Base-by-base conservation (phyloP, 2,113 vertebrate genomes). In the Chionis minor region DNA sequence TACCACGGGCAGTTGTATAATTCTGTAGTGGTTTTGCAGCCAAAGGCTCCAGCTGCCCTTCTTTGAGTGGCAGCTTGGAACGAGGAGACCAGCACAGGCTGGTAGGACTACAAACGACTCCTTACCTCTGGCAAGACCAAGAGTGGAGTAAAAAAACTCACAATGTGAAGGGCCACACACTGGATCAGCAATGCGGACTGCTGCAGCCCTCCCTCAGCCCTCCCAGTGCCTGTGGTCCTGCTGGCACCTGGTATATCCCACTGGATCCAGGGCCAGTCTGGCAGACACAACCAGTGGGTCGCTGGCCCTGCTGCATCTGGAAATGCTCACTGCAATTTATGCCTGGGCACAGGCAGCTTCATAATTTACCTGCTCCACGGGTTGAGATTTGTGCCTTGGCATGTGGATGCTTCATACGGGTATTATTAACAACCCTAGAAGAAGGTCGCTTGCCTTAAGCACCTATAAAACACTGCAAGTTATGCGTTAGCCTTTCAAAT, bases 41-140 rank as follows among this genome's bases (percentile, higher is more conserved):
- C 93, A 96, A 89, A 65, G 89, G 52, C 33, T 91, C 74, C 93
- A 90, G 93, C 81, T 96, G 91, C 40, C 61, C 26, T 80, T 81
- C 56, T 78, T 69, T 75, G 66, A 93, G 35, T 62, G 70, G 91
- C 90, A 93, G 84, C 27, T 75, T 91, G 81, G 30, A 91, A 61
- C 1, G 0, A 72, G 44, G 56, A 82, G 49, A 51, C 4, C 19
- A 1, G 30, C 26, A 42, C 21, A 52, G 52, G 10, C 44, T 83
- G 72, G 21, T 61, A 55, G 47, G 65, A n/a, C 58, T 65, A 52
- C 33, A 72, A n/a, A 82, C 4, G 0, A 54, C 40, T 85, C 70
- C 84, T 75, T 59, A 65, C 40, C 73, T 69, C 78, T 72, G 49
- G 26, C 56, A 88, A 20, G 27, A 54, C 6, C 8, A 65, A 40